Evolutionary conservation across 2,113 vertebrate genomes (phyloP), one percentile per base, ranked within the genome.

Genomic region (Cisticola juncidis): DNA sequence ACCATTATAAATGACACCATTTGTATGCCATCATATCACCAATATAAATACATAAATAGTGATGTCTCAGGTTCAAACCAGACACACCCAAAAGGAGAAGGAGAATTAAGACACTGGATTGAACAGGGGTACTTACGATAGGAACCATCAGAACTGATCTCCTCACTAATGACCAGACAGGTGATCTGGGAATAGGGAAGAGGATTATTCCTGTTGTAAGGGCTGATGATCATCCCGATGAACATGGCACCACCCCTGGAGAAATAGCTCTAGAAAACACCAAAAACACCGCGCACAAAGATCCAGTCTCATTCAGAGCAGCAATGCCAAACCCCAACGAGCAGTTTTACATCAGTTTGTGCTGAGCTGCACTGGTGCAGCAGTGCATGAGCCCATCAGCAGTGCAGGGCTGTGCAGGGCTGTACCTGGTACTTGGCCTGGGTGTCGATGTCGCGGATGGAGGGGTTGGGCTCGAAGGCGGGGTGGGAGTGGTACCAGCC

Each of bases 401-500:
- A n/a, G n/a, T n/a, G n/a, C 38, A 38, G 38, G 38, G 44, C 44
- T 45, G 44, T 45, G 44, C 19, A 9, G 7, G n/a, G 21, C 29
- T 8, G 54, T 81, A 99, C 99, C 99, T 99, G 99, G 92, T 99
- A 99, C 86, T 99, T 99, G 79, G 99, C 99, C 74, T 99, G 99
- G 2, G 99, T 99, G 97, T 99, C 98, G 51, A 99, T 99, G 92
- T 99, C 99, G 36, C 99, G 97, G 23, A 99, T 96, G 3, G 99
- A 99, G 38, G 99, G 99, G 97, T 98, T 99, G 60, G 99, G 99
- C 40, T 99, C 99, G 54, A 99, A 99, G 44, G 99, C 98, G 0
- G 99, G 99, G 88, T 99, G 99, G 2, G 99, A 99, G 91, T 99
- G 99, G 97, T 99, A 99, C 99, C 99, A 99, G 18, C 99, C 99